Base-by-base conservation (phyloP, 1,140 invertebrate species). In the Papilio dardanus region DNA sequence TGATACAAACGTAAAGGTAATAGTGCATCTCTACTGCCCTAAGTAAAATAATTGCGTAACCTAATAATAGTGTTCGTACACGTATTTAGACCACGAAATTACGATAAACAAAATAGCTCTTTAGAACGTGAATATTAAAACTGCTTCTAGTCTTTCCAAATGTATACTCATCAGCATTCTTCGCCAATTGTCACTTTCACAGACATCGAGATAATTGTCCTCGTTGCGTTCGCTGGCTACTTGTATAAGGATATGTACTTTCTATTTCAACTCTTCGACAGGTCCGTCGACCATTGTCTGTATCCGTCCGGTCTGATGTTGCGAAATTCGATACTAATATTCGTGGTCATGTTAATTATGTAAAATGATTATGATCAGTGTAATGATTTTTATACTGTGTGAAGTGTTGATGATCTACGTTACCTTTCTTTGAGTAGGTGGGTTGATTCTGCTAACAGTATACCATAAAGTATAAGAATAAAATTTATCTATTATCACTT, bases 231-330 rank as follows among this genome's bases (percentile, higher is more conserved):
- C 69, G 79, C 77, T 78, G 75, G 37, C 62, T 50, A 21, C 54
- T 66, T 58, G 42, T 77, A 79, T 75, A 83, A 79, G 79, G 77
- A 80, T 76, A 31, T 50, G 71, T 16, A 79, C 83, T 83, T 83
- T 85, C 82, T 85, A 84, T 75, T 79, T 62, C 42, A 78, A 80
- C 76, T 83, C 74, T 74, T 74, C 69, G 68, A 74, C 58, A 77
- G 67, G 31, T 21, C 67, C 8, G n/a, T 2, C 35, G 19, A 42
- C n/a, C 33, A 69, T 62, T 62, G 54, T 62, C 10, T 6, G 21
- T 58, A 54, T 24, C 54, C 33, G 28, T 69, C 33, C 19, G 31
- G 67, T 42, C n/a, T n/a, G n/a, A 67, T 33, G 3, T 66, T 33
- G 24, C 14, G 30, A 16, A 19, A 33, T 33, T 16, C 24, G 28